phyloP scores from a whole-genome alignment of 1,140 invertebrate genomes.

The Stegodyphus dumicola region DNA sequence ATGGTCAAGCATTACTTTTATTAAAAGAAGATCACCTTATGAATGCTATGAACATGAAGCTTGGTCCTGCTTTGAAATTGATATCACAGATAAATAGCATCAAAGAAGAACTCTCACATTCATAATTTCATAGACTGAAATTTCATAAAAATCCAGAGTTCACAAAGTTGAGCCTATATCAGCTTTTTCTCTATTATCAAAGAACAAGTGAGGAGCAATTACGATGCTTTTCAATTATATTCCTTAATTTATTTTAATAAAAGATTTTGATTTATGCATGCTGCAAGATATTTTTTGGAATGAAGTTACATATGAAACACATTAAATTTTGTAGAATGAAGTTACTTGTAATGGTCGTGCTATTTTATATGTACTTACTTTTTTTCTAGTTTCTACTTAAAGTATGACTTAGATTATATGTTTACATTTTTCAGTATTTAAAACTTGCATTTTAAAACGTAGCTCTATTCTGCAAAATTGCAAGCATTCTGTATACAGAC shows the following conservation, averaged over 20 bases:
- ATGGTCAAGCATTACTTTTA: slow-evolving; percentile 91
- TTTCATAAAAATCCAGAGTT: not conserved
- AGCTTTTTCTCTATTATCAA: not conserved
- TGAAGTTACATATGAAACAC: not conserved
- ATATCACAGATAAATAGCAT: slow-evolving; percentile 32
- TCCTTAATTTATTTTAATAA: not conserved
- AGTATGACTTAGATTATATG: too few species aligned
- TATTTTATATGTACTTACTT: too few species aligned
- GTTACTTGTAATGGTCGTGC: too few species aligned
- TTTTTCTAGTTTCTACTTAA: too few species aligned
- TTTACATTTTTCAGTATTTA: too few species aligned
- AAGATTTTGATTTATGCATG: not conserved
- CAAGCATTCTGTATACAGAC: too few species aligned
- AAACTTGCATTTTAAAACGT: too few species aligned
- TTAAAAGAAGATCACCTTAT: slow-evolving; percentile 95
- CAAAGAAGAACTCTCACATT: slow-evolving; percentile 15
- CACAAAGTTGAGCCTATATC: not conserved
- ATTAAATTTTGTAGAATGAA: not conserved
- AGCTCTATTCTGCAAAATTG: too few species aligned
- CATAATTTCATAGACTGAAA: not conserved
- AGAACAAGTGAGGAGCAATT: not conserved
- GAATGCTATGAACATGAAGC: slow-evolving; percentile 92
- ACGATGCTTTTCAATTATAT: not conserved
- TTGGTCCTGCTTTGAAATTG: slow-evolving; percentile 89
- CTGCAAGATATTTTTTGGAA: not conserved